A percentile compares a stretch with the other conserved stretches of the same genome.
phyloP scores from a whole-genome alignment of 2,113 vertebrate genomes.

The Colius striatus region DNA sequence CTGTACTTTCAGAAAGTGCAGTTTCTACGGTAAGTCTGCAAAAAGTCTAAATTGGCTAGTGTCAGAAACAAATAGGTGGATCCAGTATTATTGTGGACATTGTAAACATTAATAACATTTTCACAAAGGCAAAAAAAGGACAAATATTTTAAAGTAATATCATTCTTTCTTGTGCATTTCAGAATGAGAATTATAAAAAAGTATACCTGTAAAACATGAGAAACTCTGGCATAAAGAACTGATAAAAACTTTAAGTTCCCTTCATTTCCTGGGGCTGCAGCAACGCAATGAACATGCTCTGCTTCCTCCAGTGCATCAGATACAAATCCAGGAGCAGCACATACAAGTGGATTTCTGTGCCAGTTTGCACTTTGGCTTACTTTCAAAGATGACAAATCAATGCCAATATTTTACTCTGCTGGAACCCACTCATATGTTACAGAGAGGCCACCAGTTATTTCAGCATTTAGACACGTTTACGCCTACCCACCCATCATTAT shows the following conservation, averaged over 20 bases:
- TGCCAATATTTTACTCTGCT: background rate
- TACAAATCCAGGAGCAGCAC: background rate
- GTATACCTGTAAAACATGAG: background rate
- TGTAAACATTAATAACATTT: background rate
- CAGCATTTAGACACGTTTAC: background rate
- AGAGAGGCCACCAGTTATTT: background rate
- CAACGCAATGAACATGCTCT: background rate
- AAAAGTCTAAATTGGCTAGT: background rate
- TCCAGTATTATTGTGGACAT: background rate
- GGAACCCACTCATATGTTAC: background rate
- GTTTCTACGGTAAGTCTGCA: background rate
- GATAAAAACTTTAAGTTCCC: background rate
- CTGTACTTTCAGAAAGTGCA: background rate
- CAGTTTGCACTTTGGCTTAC: background rate
- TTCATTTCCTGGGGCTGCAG: background rate
- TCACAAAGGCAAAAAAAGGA: background rate
- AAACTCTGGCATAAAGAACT: background rate
- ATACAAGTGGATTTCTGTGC: background rate
- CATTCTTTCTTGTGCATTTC: background rate
- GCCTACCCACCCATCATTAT: background rate
- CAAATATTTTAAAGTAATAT: background rate
- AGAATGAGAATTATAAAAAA: background rate
- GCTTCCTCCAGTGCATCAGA: background rate
- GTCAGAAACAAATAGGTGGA: background rate
- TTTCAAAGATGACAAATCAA: background rate